Evolutionary conservation across 2,797 vertebrate genomes (phyloP).

Genomic region (Morelia viridis): DNA sequence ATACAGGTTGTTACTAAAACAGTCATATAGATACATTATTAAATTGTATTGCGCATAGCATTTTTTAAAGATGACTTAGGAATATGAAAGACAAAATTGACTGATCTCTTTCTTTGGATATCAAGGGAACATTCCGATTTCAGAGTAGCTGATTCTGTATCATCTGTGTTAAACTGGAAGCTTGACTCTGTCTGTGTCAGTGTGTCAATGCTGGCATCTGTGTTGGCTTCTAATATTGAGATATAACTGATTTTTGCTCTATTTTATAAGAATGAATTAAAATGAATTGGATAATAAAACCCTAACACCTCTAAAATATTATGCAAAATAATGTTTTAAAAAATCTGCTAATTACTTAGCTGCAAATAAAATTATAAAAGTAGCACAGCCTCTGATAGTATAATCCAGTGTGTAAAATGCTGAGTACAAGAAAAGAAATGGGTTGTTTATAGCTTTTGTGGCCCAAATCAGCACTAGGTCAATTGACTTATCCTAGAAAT

Average conservation of each 20-base stretch:
- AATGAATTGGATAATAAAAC: background rate
- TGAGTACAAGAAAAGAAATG: background rate
- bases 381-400: background rate
- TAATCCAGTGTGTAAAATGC: background rate
- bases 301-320: background rate
- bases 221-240: background rate
- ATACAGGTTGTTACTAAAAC: conserved; percentile 25
- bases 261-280: background rate
- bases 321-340: background rate
- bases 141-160: background rate
- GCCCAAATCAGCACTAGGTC: background rate
- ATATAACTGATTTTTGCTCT: background rate
- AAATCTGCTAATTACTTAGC: background rate
- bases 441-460: background rate
- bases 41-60: background rate
- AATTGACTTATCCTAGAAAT: background rate
- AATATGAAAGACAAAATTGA: background rate
- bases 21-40: background rate
- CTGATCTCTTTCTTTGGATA: background rate
- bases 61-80: background rate
- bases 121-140: background rate
- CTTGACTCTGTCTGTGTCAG: background rate
- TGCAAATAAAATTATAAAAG: background rate
- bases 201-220: background rate
- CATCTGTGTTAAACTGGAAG: background rate